phyloP scores from a whole-genome alignment of 1,140 invertebrate species.

The Nebria ingens region DNA sequence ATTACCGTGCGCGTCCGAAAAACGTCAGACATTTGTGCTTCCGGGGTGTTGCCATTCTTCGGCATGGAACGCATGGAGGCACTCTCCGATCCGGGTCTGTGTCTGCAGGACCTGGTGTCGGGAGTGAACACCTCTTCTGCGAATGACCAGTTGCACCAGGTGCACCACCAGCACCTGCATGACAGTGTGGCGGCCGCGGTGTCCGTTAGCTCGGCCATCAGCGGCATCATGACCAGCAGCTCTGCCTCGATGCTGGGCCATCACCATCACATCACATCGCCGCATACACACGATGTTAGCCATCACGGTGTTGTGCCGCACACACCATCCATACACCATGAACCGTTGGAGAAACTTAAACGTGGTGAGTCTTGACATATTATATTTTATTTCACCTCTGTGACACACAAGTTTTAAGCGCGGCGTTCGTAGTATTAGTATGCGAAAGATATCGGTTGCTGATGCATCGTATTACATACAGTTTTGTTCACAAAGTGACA shows the following conservation, averaged over 20 bases:
- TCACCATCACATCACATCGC: slow-evolving; percentile 32
- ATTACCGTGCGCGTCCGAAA: slow-evolving; percentile 4
- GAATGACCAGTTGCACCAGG: slow-evolving; percentile 40
- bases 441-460: not conserved
- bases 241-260: slow-evolving; percentile 38
- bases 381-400: not conserved
- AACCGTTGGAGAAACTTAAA: slow-evolving; percentile 73
- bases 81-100: slow-evolving; percentile 52
- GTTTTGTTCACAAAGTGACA: too few species aligned
- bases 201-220: slow-evolving; percentile 52
- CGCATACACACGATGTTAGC: slow-evolving; percentile 34
- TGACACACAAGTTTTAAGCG: not conserved
- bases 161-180: slow-evolving; percentile 47
- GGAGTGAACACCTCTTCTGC: slow-evolving; percentile 33
- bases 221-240: slow-evolving; percentile 52
- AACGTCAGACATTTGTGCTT: not conserved
- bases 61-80: slow-evolving; percentile 45
- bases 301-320: slow-evolving; percentile 31
- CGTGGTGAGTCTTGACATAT: slow-evolving; percentile 53
- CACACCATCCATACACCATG: slow-evolving; percentile 54
- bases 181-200: slow-evolving; percentile 48
- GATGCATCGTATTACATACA: too few species aligned
- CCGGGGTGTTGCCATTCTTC: slow-evolving; percentile 5
- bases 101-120: slow-evolving; percentile 60
- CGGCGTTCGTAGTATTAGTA: too few species aligned